Evolutionary conservation across 1,140 invertebrate species (phyloP), one percentile per base, ranked within the genome.

Genomic region (Spodoptera litura): DNA sequence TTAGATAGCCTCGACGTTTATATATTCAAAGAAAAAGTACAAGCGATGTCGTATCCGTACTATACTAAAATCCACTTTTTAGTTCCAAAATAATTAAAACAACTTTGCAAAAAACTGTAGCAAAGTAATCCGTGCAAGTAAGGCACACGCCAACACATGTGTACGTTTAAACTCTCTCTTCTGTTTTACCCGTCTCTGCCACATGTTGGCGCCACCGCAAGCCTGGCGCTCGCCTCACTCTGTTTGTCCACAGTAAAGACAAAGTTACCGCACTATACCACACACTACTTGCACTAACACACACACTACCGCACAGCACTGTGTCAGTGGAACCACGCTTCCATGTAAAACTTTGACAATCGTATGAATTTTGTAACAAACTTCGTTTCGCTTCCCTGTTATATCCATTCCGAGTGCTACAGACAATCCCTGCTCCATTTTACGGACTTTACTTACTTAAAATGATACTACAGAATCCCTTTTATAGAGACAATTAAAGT

Each of bases 271-370:
- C n/a, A 11, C 38, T 66, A 49, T 49, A n/a, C 49, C 66, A 49
- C 64, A 52, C 44, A 27, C 25, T 70, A 66, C 66, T 31, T 53
- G 6, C 66, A n/a, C 51, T 35, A 8, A 55, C 58, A 31, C 31
- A 38, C 15, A 38, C 15, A 12, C 35, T n/a, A 31, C 11, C 58
- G 35, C 12, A 62, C 55, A 12, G 11, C 27, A 66, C 38, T 64
- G 11, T 10, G 11, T 20, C n/a, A 49, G 38, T 66, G 11, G 12
- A n/a, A 49, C 15, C 49, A 15, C 71, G 53, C 35, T 66, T 77
- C 31, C 75, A 49, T 15, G 44, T 68, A 66, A 77, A 78, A 78
- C 75, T 78, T 78, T 68, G 49, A 55, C 31, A 35, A 77, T 68
- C 52, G 61, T 77, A 44, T 77, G 74, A 66, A 68, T 77, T 51